phyloP scores from a whole-genome alignment of 2,888 invertebrate genomes.

The Leptothorax acervorum region DNA sequence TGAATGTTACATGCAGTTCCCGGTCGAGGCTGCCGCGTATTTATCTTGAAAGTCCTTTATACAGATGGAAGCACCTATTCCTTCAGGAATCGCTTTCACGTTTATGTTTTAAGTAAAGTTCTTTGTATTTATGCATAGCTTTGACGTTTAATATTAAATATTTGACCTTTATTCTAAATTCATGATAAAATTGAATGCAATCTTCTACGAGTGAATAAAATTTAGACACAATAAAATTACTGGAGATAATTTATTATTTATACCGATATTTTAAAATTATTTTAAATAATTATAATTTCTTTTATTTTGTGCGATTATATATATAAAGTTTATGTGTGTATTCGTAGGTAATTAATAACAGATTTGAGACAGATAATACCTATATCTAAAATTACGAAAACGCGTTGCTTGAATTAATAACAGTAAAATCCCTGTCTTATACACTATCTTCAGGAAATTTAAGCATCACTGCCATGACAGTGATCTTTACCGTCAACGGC shows the following conservation, averaged over 20 bases:
- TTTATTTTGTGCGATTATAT: neutral
- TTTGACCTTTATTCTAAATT: neutral
- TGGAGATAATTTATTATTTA: neutral
- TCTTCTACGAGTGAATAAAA: neutral
- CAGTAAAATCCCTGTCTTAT: neutral
- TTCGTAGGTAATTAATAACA: neutral
- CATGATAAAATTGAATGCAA: neutral
- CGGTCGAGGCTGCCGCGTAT: conserved; percentile 5
- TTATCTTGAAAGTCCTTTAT: conserved; percentile 14
- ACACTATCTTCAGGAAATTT: neutral
- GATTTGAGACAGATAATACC: neutral
- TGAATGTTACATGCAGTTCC: neutral
- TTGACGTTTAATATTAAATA: conserved; percentile 9
- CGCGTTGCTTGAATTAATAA: neutral
- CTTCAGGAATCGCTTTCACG: neutral
- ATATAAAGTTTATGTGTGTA: neutral
- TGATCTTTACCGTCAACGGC: neutral
- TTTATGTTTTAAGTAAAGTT: neutral
- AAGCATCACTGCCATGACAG: neutral
- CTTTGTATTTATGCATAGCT: neutral
- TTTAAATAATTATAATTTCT: neutral
- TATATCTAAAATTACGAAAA: neutral
- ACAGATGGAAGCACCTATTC: conserved; percentile 41
- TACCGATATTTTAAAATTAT: neutral
- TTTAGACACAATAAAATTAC: neutral